Conservation (phyloP, 2,888 invertebrate genomes). For the Cybosia mesomella region DNA sequence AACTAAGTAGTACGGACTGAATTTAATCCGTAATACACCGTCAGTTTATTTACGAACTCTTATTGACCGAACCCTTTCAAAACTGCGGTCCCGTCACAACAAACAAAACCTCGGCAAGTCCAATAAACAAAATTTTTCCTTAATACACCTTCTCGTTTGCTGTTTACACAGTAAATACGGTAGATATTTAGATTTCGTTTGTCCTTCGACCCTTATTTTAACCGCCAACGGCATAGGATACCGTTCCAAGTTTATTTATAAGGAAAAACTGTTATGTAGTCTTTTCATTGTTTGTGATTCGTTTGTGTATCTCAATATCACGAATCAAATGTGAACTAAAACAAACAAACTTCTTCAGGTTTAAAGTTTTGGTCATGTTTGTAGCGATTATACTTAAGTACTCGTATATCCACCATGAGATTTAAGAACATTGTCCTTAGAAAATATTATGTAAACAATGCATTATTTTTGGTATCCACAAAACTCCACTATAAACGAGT, state of each 20-base stretch:
- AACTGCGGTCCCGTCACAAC: conserved; percentile 15
- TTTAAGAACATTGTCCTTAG: neutral
- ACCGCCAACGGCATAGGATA: conserved; percentile 43
- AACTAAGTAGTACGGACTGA: neutral
- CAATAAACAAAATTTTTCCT: conserved; percentile 27
- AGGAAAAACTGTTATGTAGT: neutral
- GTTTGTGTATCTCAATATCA: neutral
- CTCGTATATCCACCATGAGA: neutral
- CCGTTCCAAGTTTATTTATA: conserved; percentile 1
- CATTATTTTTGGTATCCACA: conserved; percentile 10
- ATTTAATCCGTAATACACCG: neutral
- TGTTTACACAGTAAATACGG: conserved; percentile 32
- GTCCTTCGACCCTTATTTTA: conserved; percentile 46
- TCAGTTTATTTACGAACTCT: conserved; percentile 8
- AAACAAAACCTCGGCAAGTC: conserved; percentile 14
- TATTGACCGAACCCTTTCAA: conserved; percentile 12
- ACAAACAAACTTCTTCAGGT: too few relatives aligned
- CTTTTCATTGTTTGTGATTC: neutral
- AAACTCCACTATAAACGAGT: conserved; percentile 16
- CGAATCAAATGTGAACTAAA: too few relatives aligned
- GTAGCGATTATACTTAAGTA: too few relatives aligned
- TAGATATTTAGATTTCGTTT: conserved; percentile 51
- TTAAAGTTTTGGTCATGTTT: too few relatives aligned
- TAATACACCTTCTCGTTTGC: conserved; percentile 23
- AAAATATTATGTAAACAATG: conserved; percentile 14